phyloP scores from a whole-genome alignment of 92 coral and sea anemone genomes.

The Palythoa caribaeorum region DNA sequence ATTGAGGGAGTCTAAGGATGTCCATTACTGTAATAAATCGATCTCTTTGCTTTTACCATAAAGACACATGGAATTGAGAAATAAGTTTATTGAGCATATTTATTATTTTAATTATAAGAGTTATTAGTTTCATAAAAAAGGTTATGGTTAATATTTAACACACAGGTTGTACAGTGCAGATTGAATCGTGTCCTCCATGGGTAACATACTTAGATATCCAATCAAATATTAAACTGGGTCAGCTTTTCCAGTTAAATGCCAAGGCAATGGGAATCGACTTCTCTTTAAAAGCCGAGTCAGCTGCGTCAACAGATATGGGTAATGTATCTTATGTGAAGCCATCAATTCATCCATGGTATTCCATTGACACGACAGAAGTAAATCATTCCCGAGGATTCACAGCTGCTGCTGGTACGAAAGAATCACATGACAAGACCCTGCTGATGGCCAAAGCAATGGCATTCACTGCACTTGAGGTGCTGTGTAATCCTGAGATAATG shows the following conservation, averaged over 20 bases:
- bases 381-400: constrained; percentile 88
- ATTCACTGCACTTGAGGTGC: constrained; percentile 87
- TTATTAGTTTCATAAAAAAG: no score
- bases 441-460: constrained; percentile 88
- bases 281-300: constrained; percentile 67
- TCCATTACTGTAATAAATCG: no score
- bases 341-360: constrained; percentile 91
- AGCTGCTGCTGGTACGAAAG: constrained; percentile 70
- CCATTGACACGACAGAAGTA: constrained; percentile 73
- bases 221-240: constrained; percentile 78
- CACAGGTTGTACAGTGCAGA: constrained; percentile 91
- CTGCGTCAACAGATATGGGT: constrained; percentile 99
- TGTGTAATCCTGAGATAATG: constrained; percentile 76
- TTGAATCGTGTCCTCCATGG: constrained; percentile 63
- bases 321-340: constrained; percentile 96
- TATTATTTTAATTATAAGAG: no score
- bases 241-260: constrained; percentile 86
- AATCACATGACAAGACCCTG: constrained; percentile 81
- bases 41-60: no score
- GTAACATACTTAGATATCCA: constrained; percentile 70
- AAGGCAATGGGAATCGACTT: constrained; percentile 74
- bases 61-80: no score
- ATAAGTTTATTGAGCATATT: no score
- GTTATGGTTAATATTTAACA: background rate
- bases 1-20: no score